These are phyloP conservation scores for Drosophila guanche DNA, from an alignment of 1,140 invertebrate species.

Conservation along the genomic window DNA sequence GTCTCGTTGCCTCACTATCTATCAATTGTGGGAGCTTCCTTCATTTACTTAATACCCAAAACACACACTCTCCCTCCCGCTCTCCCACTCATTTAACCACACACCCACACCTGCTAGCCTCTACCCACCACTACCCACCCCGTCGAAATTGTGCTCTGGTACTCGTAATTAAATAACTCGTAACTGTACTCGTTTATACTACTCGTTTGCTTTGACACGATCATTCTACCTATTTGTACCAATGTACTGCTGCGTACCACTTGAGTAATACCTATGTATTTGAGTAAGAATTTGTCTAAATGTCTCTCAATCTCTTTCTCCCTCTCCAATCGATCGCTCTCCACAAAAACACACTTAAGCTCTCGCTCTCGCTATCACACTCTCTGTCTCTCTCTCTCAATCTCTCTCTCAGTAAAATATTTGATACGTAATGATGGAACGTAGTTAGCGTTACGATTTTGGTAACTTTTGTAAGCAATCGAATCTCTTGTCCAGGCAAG, in stretches of 20 bases:
- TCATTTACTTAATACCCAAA: no score
- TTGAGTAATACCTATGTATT: constrained; percentile 39
- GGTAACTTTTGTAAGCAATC: constrained; percentile 54
- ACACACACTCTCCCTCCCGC: no score
- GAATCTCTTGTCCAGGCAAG: constrained; percentile 44
- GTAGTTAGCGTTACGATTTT: constrained; percentile 51
- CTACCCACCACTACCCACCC: not conserved
- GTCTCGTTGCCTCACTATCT: no score
- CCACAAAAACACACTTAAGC: no score
- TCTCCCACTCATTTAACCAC: no score
- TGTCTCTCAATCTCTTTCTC: constrained; percentile 18
- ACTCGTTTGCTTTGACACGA: constrained; percentile 26
- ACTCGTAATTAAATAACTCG: not conserved
- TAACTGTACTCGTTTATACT: constrained; percentile 24
- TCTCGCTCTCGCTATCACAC: constrained; percentile 19
- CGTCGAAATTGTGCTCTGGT: constrained; percentile 20
- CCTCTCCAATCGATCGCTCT: constrained; percentile 20
- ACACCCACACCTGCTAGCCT: no score
- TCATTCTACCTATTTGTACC: constrained; percentile 20
- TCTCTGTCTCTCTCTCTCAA: constrained; percentile 35
- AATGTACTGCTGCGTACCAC: constrained; percentile 34
- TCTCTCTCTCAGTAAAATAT: constrained; percentile 44
- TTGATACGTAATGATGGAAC: constrained; percentile 43
- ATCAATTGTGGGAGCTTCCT: no score
- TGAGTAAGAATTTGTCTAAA: constrained; percentile 55